Conservation (phyloP, 2,888 invertebrate species). For the Punctoribates punctum region DNA sequence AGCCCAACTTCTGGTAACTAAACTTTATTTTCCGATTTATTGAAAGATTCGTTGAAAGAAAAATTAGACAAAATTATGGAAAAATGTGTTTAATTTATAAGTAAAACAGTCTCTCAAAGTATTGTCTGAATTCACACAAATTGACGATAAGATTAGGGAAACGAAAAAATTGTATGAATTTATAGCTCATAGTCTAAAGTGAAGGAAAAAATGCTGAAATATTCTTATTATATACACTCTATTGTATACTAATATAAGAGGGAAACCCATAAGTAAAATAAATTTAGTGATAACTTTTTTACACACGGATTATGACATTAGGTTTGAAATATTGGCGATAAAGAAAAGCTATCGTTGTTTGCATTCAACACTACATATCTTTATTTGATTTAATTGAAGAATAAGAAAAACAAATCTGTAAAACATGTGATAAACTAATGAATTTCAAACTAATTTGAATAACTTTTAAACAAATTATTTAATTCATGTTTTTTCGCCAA, state of each 20-base stretch:
- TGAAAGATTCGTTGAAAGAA: no score
- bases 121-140: not conserved
- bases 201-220: not conserved
- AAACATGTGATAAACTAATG: not conserved
- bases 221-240: not conserved
- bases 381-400: not conserved
- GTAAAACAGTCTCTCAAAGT: not conserved
- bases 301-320: constrained; percentile 5
- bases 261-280: not conserved
- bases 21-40: no score
- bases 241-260: not conserved
- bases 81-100: no score
- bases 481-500: no score
- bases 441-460: not conserved
- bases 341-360: not conserved
- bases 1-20: no score
- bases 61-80: no score
- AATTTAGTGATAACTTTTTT: not conserved
- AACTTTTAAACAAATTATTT: not conserved
- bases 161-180: not conserved
- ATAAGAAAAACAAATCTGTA: not conserved
- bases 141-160: not conserved
- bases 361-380: constrained; percentile 4
- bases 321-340: not conserved
- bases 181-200: not conserved